phyloP scores from a whole-genome alignment of 2,797 vertebrate species.

The Sebastes cheni region DNA sequence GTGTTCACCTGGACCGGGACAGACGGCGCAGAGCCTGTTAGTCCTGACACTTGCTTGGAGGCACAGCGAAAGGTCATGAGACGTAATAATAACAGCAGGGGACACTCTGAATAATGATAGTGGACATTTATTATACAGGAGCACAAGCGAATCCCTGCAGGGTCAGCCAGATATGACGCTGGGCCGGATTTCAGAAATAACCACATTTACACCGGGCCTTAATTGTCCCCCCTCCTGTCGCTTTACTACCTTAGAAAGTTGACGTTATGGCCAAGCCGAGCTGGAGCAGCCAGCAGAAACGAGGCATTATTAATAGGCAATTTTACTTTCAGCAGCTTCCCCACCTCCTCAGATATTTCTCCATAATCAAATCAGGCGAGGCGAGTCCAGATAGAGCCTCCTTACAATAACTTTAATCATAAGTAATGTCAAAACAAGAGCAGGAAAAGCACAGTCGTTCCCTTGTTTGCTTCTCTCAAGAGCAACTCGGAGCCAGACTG shows the following conservation, averaged over 20 bases:
- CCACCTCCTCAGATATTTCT: conserved; percentile 4
- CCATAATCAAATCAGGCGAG: conserved; percentile 24
- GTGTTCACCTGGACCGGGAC: conserved; percentile 39
- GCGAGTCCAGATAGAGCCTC: background rate
- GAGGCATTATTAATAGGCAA: conserved; percentile 43
- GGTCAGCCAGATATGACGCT: conserved; percentile 31
- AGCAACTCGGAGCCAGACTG: conserved; percentile 8
- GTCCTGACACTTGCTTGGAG: conserved; percentile 57
- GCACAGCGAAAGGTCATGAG: conserved; percentile 66
- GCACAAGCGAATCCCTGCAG: conserved; percentile 52
- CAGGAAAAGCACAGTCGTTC: background rate
- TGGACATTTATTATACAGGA: conserved; percentile 65
- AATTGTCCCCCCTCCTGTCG: conserved; percentile 34
- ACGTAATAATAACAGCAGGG: conserved; percentile 54
- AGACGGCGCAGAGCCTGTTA: conserved; percentile 35
- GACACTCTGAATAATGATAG: conserved; percentile 60
- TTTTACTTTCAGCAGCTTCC: conserved; percentile 32
- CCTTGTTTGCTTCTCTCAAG: background rate
- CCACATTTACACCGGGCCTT: conserved; percentile 42
- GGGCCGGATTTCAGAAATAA: conserved; percentile 48
- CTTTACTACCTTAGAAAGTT: conserved; percentile 27
- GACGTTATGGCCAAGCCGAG: conserved; percentile 29
- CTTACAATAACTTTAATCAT: conserved; percentile 25
- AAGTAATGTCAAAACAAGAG: conserved; percentile 17
- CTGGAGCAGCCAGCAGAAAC: conserved; percentile 32